Evolutionary conservation across 2,113 vertebrate species (phyloP), one percentile per base, ranked within the genome.

Genomic region (Eleginops maclovinus): DNA sequence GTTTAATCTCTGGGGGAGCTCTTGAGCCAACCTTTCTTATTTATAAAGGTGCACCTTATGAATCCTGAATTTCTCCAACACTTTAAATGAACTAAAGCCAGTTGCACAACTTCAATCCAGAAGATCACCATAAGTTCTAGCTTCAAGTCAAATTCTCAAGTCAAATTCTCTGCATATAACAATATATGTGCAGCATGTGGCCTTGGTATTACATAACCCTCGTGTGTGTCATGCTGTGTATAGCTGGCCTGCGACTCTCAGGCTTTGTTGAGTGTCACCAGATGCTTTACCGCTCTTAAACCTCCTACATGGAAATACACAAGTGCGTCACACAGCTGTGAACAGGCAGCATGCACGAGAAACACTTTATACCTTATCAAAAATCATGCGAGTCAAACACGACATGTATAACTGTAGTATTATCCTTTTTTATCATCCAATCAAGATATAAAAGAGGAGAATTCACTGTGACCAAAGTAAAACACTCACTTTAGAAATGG

Each of bases 241-340:
- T n/a, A 40, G n/a, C 43, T 67, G 64, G 77, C 4, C 72, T 24
- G n/a, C 49, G 17, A 68, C 75, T 81, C 69, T 47, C 9, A 47
- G 41, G 72, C 72, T 80, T 69, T 75, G 75, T 46, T 77, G 68
- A 47, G 55, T 75, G 77, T 66, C 59, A 55, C 74, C 41, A 58
- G 72, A 71, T 67, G 36, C 13, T 49, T 76, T 26, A 75, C 68
- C 16, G 1, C 41, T 51, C 26, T 68, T 17, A 79, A 61, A 73
- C 62, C 69, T 81, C 62, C 43, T 55, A 76, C 66, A 60, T 74
- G 14, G 47, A 55, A 77, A 55, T 41, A n/a, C 21, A 58, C 17
- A 4, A 36, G 31, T 36, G 31, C 50, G 51, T 59, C 21, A 41
- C 70, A 54, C 62, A 44, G 46, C 56, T 63, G 72, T 55, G 46